A percentile compares a stretch with the other conserved stretches of the same genome.
phyloP scores from a whole-genome alignment of 2,888 invertebrate genomes.

The Idaea biselata region DNA sequence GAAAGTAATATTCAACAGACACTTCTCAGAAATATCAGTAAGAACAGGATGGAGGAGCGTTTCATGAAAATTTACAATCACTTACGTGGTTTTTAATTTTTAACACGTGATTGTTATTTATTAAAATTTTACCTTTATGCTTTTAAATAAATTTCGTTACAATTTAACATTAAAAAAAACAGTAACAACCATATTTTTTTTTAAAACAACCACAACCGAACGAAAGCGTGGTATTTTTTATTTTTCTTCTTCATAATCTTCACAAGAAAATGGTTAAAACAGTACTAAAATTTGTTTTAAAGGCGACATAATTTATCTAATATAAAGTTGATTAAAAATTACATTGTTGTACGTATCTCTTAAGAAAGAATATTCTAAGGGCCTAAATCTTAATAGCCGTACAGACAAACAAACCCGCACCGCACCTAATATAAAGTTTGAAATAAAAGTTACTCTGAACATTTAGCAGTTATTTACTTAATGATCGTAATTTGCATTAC shows the following conservation, averaged over 20 bases:
- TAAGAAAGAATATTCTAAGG: too few relatives aligned
- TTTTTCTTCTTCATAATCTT: neutral
- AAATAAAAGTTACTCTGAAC: neutral
- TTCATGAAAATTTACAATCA: constrained; percentile 45
- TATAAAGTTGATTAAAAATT: too few relatives aligned
- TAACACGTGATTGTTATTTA: constrained; percentile 32
- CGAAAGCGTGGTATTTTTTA: neutral
- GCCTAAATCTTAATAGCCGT: too few relatives aligned
- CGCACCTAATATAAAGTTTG: too few relatives aligned
- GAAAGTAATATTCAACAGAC: constrained; percentile 40
- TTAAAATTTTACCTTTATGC: constrained; percentile 22
- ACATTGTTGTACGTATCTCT: too few relatives aligned
- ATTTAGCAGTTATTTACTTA: constrained; percentile 17
- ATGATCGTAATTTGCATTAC: constrained; percentile 30
- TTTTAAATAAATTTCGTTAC: constrained; percentile 42
- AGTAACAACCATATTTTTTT: neutral
- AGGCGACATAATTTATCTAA: too few relatives aligned
- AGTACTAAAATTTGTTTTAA: too few relatives aligned
- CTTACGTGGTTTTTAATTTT: constrained; percentile 35
- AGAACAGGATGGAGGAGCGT: constrained; percentile 29
- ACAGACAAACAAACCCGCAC: too few relatives aligned
- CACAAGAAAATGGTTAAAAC: too few relatives aligned
- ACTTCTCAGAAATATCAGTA: constrained; percentile 35
- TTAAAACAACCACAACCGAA: neutral
- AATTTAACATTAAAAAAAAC: constrained; percentile 25